Conservation (phyloP, 1,140 invertebrate genomes). For the Lordiphosa mommai region DNA sequence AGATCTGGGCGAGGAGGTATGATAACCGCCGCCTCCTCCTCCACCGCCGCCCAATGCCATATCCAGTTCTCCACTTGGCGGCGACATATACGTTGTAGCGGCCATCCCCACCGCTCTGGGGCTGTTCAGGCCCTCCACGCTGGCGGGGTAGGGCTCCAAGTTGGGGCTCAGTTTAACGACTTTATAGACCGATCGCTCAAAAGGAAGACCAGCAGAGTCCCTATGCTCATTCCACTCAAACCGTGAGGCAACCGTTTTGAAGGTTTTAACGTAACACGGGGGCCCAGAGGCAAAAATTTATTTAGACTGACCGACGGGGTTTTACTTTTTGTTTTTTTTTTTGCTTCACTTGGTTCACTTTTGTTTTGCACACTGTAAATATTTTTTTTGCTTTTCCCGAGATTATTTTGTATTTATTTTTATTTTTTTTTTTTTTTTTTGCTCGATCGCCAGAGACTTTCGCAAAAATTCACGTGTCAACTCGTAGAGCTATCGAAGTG, state of each 20-base stretch:
- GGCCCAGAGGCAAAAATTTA: slow-evolving; percentile 43
- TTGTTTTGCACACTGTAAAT: too few relatives aligned
- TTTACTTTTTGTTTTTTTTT: background rate
- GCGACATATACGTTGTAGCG: slow-evolving; percentile 92
- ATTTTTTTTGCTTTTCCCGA: background rate
- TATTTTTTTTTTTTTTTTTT: slow-evolving; percentile 1
- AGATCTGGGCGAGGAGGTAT: slow-evolving; percentile 87
- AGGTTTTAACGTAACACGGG: slow-evolving; percentile 76
- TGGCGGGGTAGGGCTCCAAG: slow-evolving; percentile 80
- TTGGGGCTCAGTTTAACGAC: slow-evolving; percentile 80
- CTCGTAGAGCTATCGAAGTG: slow-evolving; percentile 80
- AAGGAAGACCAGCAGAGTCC: slow-evolving; percentile 79
- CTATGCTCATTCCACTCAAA: slow-evolving; percentile 80
- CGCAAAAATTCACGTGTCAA: slow-evolving; percentile 77
- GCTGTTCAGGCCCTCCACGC: slow-evolving; percentile 80
- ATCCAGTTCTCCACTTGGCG: slow-evolving; percentile 88
- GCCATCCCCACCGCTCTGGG: slow-evolving; percentile 84
- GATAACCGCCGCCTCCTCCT: slow-evolving; percentile 85
- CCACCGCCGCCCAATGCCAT: slow-evolving; percentile 84
- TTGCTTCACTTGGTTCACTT: background rate
- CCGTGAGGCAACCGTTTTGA: slow-evolving; percentile 80
- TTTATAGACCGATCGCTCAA: slow-evolving; percentile 79
- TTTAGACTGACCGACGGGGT: background rate
- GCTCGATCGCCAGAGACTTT: slow-evolving; percentile 30
- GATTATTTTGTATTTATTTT: slow-evolving; percentile 17